Conservation (phyloP, 2,888 invertebrate species). For the Drosophila anomalata region DNA sequence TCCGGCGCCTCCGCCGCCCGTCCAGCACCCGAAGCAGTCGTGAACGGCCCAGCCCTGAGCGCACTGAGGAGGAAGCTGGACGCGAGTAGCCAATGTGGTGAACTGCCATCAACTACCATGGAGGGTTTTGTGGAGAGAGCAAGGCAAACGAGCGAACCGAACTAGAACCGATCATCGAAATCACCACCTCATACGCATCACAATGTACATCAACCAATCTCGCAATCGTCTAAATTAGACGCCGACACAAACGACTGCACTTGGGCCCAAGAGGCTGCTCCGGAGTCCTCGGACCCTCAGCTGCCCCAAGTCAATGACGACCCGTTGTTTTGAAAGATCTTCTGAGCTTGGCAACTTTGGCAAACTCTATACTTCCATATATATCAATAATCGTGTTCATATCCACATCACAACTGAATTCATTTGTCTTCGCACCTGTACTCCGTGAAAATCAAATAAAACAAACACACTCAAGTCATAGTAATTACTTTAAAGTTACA, state of each 20-base stretch:
- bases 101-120: constrained; percentile 40
- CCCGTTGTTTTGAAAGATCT: constrained; percentile 44
- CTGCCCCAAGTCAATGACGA: constrained; percentile 31
- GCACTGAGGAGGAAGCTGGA: constrained; percentile 38
- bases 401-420: constrained; percentile 20
- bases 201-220: constrained; percentile 48
- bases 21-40: constrained; percentile 83
- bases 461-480: constrained; percentile 69
- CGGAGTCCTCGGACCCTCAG: background rate
- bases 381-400: constrained; percentile 27
- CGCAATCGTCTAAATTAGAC: constrained; percentile 76
- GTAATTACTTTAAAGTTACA: constrained; percentile 72
- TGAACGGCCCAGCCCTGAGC: constrained; percentile 62
- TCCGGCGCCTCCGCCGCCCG: constrained; percentile 87
- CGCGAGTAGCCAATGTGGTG: constrained; percentile 27
- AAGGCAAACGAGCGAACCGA: constrained; percentile 43
- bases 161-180: constrained; percentile 36
- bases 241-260: constrained; percentile 54
- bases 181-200: constrained; percentile 35
- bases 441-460: constrained; percentile 41
- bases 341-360: constrained; percentile 28
- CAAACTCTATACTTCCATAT: constrained; percentile 47
- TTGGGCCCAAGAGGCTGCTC: background rate
- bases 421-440: constrained; percentile 38
- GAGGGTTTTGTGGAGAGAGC: constrained; percentile 37